Percentiles rank a stretch among this genome's conserved stretches.
These are phyloP conservation scores for Leuciscus idus DNA, from an alignment of 2,113 vertebrate species.

Conservation along the genomic window DNA sequence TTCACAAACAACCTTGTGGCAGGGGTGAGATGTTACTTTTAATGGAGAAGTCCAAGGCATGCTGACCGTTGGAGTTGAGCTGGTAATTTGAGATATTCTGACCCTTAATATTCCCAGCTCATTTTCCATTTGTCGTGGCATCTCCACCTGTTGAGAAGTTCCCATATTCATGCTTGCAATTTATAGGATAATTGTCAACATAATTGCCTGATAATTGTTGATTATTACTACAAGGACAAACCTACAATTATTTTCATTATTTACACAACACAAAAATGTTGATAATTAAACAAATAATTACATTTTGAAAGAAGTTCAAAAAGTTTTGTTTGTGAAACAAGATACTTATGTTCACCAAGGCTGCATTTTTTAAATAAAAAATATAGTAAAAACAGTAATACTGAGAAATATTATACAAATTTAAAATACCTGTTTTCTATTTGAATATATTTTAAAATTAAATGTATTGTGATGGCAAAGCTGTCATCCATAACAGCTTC, in stretches of 20 bases:
- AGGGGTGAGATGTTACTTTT: constrained; percentile 57
- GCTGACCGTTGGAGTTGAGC: constrained; percentile 29
- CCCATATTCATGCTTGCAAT: not conserved
- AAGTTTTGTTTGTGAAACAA: not conserved
- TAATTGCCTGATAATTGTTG: not conserved
- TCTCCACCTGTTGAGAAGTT: constrained; percentile 29
- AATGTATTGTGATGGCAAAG: too few species aligned
- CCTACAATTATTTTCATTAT: not conserved
- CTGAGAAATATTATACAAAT: not conserved
- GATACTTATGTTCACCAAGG: too few species aligned
- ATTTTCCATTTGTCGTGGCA: constrained; percentile 39
- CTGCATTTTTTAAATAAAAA: not conserved
- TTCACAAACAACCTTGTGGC: constrained; percentile 59
- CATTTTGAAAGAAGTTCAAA: not conserved
- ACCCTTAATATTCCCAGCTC: constrained; percentile 19
- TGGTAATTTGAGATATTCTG: constrained; percentile 58
- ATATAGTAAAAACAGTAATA: not conserved
- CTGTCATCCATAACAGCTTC: not conserved
- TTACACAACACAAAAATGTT: not conserved
- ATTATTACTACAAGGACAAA: not conserved
- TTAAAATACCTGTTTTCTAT: not conserved
- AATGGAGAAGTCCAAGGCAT: constrained; percentile 58
- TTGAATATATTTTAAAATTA: not conserved
- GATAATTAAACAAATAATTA: not conserved
- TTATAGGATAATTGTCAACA: not conserved